These are phyloP conservation scores for Pachypsylla venusta DNA, from an alignment of 1,140 invertebrate genomes.

Conservation along the genomic window DNA sequence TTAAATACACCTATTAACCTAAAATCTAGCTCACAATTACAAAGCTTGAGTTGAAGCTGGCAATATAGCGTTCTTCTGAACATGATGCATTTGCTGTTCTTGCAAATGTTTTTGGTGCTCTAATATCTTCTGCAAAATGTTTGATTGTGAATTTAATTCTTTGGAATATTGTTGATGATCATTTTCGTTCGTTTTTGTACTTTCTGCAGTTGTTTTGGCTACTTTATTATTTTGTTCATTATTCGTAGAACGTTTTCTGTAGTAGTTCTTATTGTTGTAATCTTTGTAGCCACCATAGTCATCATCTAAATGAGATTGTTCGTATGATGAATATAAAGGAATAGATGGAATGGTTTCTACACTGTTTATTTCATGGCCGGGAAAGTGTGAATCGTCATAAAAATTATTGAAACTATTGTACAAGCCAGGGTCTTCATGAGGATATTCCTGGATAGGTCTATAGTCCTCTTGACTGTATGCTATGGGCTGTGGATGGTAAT, in stretches of 20 bases:
- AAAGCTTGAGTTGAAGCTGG: not conserved
- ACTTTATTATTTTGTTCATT: not conserved
- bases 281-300: not conserved
- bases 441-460: too few species aligned
- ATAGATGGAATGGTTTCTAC: not conserved
- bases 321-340: slow-evolving; percentile 3
- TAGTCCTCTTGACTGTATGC: not conserved
- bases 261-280: not conserved
- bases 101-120: not conserved
- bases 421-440: too few species aligned
- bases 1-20: too few species aligned
- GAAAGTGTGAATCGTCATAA: not conserved
- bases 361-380: not conserved
- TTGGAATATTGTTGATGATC: not conserved
- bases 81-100: not conserved
- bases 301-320: not conserved
- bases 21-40: too few species aligned
- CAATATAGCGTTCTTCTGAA: not conserved
- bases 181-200: not conserved
- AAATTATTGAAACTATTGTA: not conserved
- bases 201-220: not conserved
- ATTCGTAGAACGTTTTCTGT: not conserved
- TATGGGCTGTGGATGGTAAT: not conserved
- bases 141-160: not conserved
- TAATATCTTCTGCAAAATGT: not conserved